A percentile compares a stretch with the other conserved stretches of the same genome.
Conservation (phyloP, 1,140 invertebrate genomes). For the Olivierus martensii region DNA sequence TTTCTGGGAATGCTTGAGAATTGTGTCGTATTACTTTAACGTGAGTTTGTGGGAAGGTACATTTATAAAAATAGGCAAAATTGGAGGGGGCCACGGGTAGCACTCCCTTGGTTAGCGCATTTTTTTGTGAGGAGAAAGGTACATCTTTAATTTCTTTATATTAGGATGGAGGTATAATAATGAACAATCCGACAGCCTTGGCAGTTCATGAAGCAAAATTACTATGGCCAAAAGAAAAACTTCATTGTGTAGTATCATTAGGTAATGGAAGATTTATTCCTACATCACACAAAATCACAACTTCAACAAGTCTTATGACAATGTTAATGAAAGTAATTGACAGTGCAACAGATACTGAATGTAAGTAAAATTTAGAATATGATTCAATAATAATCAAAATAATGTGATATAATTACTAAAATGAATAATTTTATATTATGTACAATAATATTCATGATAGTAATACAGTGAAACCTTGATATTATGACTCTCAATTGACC, state of each 20-base stretch:
- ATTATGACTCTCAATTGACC: not conserved
- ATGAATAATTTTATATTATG: not conserved
- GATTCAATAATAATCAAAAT: not conserved
- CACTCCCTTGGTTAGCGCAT: too few relatives aligned
- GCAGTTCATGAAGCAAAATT: conserved; percentile 75
- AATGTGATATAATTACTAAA: not conserved
- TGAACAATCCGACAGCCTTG: conserved; percentile 81
- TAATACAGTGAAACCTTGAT: not conserved
- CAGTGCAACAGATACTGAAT: conserved; percentile 80
- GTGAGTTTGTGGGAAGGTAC: too few relatives aligned
- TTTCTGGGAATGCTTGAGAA: too few relatives aligned
- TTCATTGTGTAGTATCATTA: conserved; percentile 76
- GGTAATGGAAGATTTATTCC: conserved; percentile 57
- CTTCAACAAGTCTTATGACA: conserved; percentile 41
- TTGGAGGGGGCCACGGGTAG: too few relatives aligned
- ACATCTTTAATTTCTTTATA: too few relatives aligned
- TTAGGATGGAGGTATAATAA: conserved; percentile 68
- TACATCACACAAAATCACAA: conserved; percentile 2
- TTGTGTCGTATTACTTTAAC: too few relatives aligned
- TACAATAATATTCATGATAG: not conserved
- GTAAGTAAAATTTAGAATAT: conserved; percentile 30
- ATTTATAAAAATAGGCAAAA: too few relatives aligned
- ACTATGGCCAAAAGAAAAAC: conserved; percentile 60
- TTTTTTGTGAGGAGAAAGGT: too few relatives aligned
- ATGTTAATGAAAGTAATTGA: conserved; percentile 74